phyloP scores from a whole-genome alignment of 2,797 vertebrate species.

The Muscicapa comitata region DNA sequence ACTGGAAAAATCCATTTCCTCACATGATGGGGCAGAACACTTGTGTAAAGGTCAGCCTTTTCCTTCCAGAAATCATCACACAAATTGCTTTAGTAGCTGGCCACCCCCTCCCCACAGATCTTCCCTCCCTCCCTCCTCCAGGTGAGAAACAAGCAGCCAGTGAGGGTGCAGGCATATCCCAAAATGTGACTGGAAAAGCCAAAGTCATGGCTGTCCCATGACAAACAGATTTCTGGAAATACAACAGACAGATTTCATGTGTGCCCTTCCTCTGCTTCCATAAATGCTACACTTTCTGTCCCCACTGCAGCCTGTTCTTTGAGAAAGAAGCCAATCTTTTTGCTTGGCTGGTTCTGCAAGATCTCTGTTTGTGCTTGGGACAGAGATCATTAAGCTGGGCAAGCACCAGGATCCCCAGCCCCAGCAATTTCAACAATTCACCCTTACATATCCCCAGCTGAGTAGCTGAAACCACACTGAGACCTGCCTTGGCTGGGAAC shows the following conservation, averaged over 20 bases:
- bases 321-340: background rate
- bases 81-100: background rate
- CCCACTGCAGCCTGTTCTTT: background rate
- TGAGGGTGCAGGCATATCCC: background rate
- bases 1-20: background rate
- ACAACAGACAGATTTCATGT: background rate
- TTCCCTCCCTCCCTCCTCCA: background rate
- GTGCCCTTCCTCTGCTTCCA: background rate
- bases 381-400: background rate
- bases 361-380: background rate
- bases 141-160: background rate
- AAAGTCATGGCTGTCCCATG: background rate
- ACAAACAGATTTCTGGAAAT: background rate
- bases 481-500: background rate
- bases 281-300: background rate
- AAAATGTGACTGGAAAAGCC: background rate
- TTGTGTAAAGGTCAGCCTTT: background rate
- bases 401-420: background rate
- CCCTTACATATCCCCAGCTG: background rate
- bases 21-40: background rate
- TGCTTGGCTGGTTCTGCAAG: background rate
- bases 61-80: background rate
- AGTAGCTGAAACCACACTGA: background rate
- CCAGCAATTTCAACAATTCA: background rate
- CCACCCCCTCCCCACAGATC: background rate